Base-by-base conservation (phyloP, 2,113 vertebrate species). In the Epinephelus moara region DNA sequence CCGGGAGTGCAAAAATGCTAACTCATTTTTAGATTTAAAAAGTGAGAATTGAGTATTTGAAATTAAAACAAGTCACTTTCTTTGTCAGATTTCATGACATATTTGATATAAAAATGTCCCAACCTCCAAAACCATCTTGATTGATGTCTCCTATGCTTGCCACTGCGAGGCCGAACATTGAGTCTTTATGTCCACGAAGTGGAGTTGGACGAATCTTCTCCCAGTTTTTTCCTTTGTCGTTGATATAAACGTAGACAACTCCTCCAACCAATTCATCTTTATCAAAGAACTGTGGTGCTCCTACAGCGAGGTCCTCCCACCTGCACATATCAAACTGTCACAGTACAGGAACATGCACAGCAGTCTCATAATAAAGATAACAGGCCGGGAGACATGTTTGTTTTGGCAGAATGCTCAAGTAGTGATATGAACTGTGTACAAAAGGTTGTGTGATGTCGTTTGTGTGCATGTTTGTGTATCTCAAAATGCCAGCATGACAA, bases 131-230 rank as follows among this genome's bases (percentile, higher is more conserved):
- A 60, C 96, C 96, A 0, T 99, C 98, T 88, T 96, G 97, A 93
- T 98, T 97, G 82, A 98, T 2, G 42, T 99, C 98, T 10, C 97
- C 97, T 33, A 97, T 91, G 21, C 96, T 97, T 93, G 96, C 96
- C 50, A 99, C 97, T 1, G 97, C 95, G 3, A 97, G 94, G 60
- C 98, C 98, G 78, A 99, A 99, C 98, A 99, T 98, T 42, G 97
- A 99, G 59, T 96, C 96, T 11, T 90, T 94, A 6, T 90, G 95
- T 81, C 97, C 98, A 15, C 94, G 93, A 6, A 99, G 91, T 79
- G 94, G 93, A 23, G 96, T 64, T 4, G 96, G 96, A 60, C 90
- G 88, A 30, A 96, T 93, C 0, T 95, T 90, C 27, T 93, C 92
- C 97, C 97, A 99, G 47, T 87, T 59, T 23, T 71, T 93, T 59